Evolutionary conservation across 2,797 vertebrate species (phyloP).

Genomic region (Cryptoprocta ferox): DNA sequence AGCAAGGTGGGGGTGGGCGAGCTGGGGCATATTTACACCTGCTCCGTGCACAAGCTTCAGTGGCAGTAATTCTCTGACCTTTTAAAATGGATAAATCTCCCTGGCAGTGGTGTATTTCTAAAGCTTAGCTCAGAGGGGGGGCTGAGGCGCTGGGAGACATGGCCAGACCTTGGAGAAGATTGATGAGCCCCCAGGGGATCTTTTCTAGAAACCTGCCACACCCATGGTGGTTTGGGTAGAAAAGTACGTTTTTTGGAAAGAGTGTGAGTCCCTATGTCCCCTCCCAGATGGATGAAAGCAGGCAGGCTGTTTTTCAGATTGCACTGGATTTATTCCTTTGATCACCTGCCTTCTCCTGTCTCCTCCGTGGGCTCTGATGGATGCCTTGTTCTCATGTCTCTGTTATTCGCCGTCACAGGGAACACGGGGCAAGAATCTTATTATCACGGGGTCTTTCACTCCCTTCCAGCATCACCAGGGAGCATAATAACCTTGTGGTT

Average conservation of each 20-base stretch:
- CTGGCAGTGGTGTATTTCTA: slow-evolving; percentile 21
- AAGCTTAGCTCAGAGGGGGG: not conserved
- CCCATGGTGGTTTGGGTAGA: not conserved
- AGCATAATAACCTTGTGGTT: not conserved
- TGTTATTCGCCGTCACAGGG: rapidly evolving
- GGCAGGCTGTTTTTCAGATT: not conserved
- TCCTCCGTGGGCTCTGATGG: not conserved
- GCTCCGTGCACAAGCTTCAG: not conserved
- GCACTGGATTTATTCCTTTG: not conserved
- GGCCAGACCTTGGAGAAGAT: not conserved
- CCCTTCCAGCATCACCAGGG: not conserved
- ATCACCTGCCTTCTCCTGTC: slow-evolving; percentile 17
- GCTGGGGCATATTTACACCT: not conserved
- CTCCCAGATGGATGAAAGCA: not conserved
- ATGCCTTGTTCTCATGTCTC: not conserved
- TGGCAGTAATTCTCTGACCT: slow-evolving; percentile 65
- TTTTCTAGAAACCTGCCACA: not conserved
- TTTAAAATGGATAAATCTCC: slow-evolving; percentile 60
- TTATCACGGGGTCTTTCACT: not conserved
- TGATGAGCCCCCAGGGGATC: not conserved
- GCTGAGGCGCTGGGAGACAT: not conserved
- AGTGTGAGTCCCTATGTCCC: not conserved
- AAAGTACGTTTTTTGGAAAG: not conserved
- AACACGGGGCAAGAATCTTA: not conserved
- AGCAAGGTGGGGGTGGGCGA: not conserved